Evolutionary conservation across 2,797 vertebrate species (phyloP).

Genomic region (Dromococcyx pavoninus): DNA sequence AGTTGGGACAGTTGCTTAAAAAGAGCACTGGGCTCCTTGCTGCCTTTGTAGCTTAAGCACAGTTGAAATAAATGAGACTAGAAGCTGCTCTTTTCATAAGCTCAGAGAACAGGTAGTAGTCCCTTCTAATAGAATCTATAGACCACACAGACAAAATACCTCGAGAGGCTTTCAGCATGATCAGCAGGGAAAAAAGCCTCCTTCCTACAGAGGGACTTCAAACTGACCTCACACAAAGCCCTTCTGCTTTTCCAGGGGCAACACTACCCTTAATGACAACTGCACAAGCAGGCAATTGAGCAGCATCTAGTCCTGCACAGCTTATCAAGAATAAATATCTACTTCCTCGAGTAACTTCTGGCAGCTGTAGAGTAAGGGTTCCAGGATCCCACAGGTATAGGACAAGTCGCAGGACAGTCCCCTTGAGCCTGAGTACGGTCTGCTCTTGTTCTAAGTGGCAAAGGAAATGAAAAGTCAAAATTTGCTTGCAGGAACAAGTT

Average conservation of each 20-base stretch:
- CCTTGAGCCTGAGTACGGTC: not conserved
- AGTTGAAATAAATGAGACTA: not conserved
- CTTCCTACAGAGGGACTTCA: not conserved
- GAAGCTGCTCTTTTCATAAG: not conserved
- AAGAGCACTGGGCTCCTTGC: not conserved
- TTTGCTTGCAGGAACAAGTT: constrained; percentile 36
- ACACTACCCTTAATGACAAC: rapidly evolving
- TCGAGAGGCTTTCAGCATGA: not conserved
- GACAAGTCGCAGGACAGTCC: not conserved
- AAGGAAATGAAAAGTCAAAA: constrained; percentile 50
- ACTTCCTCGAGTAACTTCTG: not conserved
- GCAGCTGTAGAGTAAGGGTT: not conserved
- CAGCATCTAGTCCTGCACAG: not conserved
- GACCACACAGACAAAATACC: not conserved
- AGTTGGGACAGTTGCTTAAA: not conserved
- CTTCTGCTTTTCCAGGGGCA: not conserved
- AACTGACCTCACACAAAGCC: not conserved
- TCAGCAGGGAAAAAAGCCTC: not conserved
- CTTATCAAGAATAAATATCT: not conserved
- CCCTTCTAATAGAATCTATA: not conserved
- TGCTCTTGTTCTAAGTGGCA: not conserved
- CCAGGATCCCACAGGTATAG: not conserved
- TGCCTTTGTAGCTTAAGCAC: not conserved
- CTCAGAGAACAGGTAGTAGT: not conserved
- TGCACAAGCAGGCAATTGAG: not conserved